Conservation (phyloP, 1,140 invertebrate genomes). For the Aphelenchoides avenae region DNA sequence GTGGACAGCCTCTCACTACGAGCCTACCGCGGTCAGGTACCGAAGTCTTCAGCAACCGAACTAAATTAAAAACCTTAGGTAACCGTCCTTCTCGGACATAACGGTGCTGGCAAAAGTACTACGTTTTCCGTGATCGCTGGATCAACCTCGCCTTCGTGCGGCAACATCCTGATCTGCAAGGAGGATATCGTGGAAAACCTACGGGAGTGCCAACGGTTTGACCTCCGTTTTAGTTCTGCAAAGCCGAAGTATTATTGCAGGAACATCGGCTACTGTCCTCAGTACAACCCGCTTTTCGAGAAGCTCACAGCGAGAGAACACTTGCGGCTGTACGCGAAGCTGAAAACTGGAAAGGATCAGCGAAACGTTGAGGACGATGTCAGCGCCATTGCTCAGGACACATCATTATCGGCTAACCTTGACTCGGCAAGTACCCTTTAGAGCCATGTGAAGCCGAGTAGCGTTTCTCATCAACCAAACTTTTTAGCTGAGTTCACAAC, state of each 20-base stretch:
- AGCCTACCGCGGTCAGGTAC: constrained; percentile 43
- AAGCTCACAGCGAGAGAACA: constrained; percentile 83
- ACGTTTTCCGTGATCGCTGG: constrained; percentile 44
- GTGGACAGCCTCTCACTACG: constrained; percentile 38
- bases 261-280: constrained; percentile 84
- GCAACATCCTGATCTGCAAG: constrained; percentile 32
- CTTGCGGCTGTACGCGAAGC: constrained; percentile 73
- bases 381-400: constrained; percentile 7
- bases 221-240: neutral
- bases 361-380: constrained; percentile 22
- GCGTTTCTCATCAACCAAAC: constrained; percentile 4
- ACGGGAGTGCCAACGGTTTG: constrained; percentile 32
- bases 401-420: constrained; percentile 19
- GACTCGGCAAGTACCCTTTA: constrained; percentile 19
- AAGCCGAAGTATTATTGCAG: no score
- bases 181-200: constrained; percentile 26
- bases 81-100: constrained; percentile 43
- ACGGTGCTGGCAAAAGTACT: constrained; percentile 44
- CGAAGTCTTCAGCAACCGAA: constrained; percentile 4
- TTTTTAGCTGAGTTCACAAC: constrained; percentile 39
- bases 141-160: constrained; percentile 19
- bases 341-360: constrained; percentile 48
- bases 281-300: constrained; percentile 86
- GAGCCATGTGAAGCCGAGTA: constrained; percentile 13
- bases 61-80: constrained; percentile 24